A percentile compares a stretch with the other conserved stretches of the same genome.
Evolutionary conservation across 2,888 invertebrate genomes (phyloP).

Genomic region (Yponomeuta malinellus): DNA sequence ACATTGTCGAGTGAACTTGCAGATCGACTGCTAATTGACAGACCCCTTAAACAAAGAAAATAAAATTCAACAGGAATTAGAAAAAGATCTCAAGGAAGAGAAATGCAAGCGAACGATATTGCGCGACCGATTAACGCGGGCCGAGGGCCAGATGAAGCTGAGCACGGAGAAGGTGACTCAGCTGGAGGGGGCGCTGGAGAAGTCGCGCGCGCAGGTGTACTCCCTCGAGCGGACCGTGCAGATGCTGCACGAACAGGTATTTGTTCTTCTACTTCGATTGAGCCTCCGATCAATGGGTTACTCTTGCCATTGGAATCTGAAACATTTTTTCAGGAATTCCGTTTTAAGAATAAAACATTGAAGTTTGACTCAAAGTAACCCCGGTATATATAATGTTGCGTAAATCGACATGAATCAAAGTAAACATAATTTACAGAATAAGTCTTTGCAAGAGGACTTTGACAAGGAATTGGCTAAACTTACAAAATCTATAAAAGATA

Average conservation of each 20-base stretch:
- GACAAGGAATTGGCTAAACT: conserved; percentile 50
- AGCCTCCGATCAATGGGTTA: neutral
- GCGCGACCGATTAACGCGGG: conserved; percentile 40
- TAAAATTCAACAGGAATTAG: conserved; percentile 41
- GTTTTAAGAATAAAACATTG: too few species aligned
- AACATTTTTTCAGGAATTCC: neutral
- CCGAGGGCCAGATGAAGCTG: conserved; percentile 49
- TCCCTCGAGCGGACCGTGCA: conserved; percentile 45
- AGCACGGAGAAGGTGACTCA: conserved; percentile 38
- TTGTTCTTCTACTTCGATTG: neutral
- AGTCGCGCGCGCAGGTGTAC: conserved; percentile 38
- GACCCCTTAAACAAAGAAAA: neutral
- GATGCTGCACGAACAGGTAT: conserved; percentile 50
- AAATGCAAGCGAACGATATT: conserved; percentile 38
- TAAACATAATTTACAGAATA: conserved; percentile 36
- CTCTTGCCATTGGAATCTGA: neutral
- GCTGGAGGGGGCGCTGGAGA: conserved; percentile 46
- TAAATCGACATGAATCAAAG: neutral
- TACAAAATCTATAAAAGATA: conserved; percentile 50
- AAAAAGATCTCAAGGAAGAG: conserved; percentile 56
- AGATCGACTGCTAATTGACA: too few species aligned
- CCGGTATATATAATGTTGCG: neutral
- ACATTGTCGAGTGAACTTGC: too few species aligned
- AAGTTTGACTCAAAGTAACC: neutral
- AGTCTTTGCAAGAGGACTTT: conserved; percentile 46